Percentiles rank a stretch among this genome's conserved stretches.
Evolutionary conservation across 2,113 vertebrate genomes (phyloP).

Genomic region (Cettia cetti): DNA sequence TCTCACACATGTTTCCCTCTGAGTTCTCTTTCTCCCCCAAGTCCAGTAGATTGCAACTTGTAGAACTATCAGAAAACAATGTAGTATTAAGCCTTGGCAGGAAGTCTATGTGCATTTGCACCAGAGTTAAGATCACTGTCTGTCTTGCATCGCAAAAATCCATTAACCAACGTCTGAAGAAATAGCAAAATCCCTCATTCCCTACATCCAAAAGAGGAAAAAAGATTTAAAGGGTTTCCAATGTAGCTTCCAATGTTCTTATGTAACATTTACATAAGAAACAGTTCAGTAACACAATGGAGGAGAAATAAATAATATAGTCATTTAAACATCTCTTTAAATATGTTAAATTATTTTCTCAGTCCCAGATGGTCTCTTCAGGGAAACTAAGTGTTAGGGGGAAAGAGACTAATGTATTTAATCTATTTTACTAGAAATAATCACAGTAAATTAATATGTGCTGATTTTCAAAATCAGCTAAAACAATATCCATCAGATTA

Average conservation of each 20-base stretch:
- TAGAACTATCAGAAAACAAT: not conserved
- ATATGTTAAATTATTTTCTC: constrained; percentile 8
- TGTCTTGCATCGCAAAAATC: not conserved
- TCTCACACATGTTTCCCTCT: not conserved
- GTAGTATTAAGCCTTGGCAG: not conserved
- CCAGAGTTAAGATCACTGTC: not conserved
- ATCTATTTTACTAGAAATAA: constrained; percentile 13
- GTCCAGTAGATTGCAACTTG: not conserved
- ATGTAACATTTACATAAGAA: not conserved
- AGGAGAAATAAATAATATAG: not conserved
- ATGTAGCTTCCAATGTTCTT: too few species aligned
- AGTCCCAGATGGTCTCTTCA: not conserved
- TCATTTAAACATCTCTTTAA: not conserved
- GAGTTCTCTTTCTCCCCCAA: not conserved
- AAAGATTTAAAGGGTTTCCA: not conserved
- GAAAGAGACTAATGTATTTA: not conserved
- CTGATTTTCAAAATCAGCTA: not conserved
- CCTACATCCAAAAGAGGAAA: not conserved
- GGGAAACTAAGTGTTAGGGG: not conserved
- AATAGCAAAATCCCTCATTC: not conserved
- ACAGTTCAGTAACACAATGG: not conserved
- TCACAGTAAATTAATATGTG: not conserved
- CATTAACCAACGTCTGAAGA: not conserved
- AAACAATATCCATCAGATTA: not conserved
- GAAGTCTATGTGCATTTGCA: not conserved